Percentiles rank a stretch among this genome's conserved stretches.
phyloP scores from a whole-genome alignment of 2,113 vertebrate genomes.

The Clarias batrachus region DNA sequence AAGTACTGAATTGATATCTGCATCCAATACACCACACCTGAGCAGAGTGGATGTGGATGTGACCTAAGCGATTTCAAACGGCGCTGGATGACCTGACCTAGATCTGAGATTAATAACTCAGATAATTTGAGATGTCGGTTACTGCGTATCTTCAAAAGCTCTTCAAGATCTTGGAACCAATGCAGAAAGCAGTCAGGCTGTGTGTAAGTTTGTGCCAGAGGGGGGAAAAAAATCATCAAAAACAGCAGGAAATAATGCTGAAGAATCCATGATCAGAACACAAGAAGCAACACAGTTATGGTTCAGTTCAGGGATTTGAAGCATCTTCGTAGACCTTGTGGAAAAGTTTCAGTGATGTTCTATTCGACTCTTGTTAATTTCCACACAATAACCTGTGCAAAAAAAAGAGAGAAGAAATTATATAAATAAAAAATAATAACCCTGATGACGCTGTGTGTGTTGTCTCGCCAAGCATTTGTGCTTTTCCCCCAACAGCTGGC shows the following conservation, averaged over 20 bases:
- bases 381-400: constrained; percentile 31
- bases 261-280: background rate
- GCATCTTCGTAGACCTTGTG: background rate
- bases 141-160: background rate
- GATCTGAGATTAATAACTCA: constrained; percentile 37
- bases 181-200: constrained; percentile 15
- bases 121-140: constrained; percentile 30
- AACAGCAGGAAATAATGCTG: constrained; percentile 19
- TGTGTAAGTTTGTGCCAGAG: constrained; percentile 15
- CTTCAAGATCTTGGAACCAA: constrained; percentile 3
- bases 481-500: constrained; percentile 49
- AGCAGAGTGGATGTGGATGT: constrained; percentile 3
- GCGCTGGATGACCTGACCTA: constrained; percentile 3
- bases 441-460: constrained; percentile 45
- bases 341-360: constrained; percentile 11
- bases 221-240: constrained; percentile 14
- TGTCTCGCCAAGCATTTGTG: constrained; percentile 48
- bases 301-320: constrained; percentile 14
- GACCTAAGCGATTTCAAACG: constrained; percentile 18
- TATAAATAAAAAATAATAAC: no score
- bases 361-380: constrained; percentile 33
- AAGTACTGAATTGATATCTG: background rate
- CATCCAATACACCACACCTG: background rate
- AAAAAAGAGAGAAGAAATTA: background rate
- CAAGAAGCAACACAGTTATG: background rate